Evolutionary conservation across 2,888 invertebrate genomes (phyloP), one percentile per base, ranked within the genome.

Genomic region (Nemotelus pantherinus): DNA sequence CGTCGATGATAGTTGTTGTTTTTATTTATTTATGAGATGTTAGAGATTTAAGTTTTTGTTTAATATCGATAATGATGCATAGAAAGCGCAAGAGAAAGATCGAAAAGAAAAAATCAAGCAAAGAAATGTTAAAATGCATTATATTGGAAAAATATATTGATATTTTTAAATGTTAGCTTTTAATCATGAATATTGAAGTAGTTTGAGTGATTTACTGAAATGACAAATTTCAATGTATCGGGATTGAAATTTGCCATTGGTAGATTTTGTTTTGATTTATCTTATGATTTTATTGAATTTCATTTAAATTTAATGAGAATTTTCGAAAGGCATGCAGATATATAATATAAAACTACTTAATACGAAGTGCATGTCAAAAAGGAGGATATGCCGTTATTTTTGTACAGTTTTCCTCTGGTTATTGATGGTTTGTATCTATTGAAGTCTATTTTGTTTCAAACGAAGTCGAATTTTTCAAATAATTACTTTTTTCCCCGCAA

Each of bases 71-170:
- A 79, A 79, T 80, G 79, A 81, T 80, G 81, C 80, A 80, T 79
- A 80, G 81, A 80, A 81, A 82, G 81, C 81, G 80, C 81, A 79
- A 81, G 79, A 81, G 68, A 77, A 77, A 77, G 70, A 77, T 77
- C 70, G 50, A 76, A 80, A 80, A 80, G 80, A 78, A 81, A 75
- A 82, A 75, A 81, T 80, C 79, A 81, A 81, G 81, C 81, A 81
- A 81, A 82, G 80, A 81, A 80, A 81, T 79, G 79, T 81, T 81
- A 81, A 77, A 79, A 77, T 77, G 77, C 77, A 70, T 60, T 70
- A 60, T 63, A 70, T 25, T 25, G 25, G 44, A 47, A 60, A 70
- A 45, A 68, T 77, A n/a, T 77, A 45, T 57, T 47, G 39, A 67
- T 77, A 68, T 68, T 55, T 41, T 77, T 63, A 50, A 58, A 58